These are phyloP conservation scores for Caenorhabditis zanzibari DNA, from an alignment of 2,888 invertebrate species.

Conservation along the genomic window DNA sequence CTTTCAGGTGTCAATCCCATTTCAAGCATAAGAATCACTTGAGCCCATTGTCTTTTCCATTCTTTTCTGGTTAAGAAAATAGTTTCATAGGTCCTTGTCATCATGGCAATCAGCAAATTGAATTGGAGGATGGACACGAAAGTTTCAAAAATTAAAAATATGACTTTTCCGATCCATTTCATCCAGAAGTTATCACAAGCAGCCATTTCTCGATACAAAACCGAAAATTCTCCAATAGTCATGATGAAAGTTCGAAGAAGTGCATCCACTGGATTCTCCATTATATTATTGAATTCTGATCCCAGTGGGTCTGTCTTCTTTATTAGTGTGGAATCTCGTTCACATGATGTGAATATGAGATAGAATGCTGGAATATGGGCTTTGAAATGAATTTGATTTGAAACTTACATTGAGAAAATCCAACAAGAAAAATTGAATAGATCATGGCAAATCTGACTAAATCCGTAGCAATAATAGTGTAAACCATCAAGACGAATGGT, in stretches of 20 bases:
- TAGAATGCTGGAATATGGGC: slow-evolving; percentile 87
- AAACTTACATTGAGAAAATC: slow-evolving; percentile 91
- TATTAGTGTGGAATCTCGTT: slow-evolving; percentile 61
- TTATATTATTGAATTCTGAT: slow-evolving; percentile 57
- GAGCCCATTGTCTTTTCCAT: slow-evolving; percentile 95
- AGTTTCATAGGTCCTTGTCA: slow-evolving; percentile 99
- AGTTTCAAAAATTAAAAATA: slow-evolving; percentile 95
- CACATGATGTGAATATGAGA: slow-evolving; percentile 91
- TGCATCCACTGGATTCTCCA: slow-evolving; percentile 71
- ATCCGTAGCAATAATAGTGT: slow-evolving; percentile 90
- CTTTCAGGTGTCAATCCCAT: slow-evolving; percentile 95
- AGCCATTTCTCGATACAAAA: slow-evolving; percentile 74
- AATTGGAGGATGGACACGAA: slow-evolving; percentile 95
- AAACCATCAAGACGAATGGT: slow-evolving; percentile 99
- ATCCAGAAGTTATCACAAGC: slow-evolving; percentile 71
- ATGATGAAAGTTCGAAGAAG: slow-evolving; percentile 96
- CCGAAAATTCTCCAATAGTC: slow-evolving; percentile 89
- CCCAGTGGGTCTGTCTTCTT: slow-evolving; percentile 25
- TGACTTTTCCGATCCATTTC: slow-evolving; percentile 72
- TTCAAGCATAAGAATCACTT: slow-evolving; percentile 97
- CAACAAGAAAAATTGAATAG: slow-evolving; percentile 96
- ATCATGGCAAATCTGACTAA: slow-evolving; percentile 92
- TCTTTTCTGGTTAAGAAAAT: slow-evolving; percentile 97
- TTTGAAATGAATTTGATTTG: no score
- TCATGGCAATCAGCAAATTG: slow-evolving; percentile 99